Conservation (phyloP, 2,888 invertebrate species). For the Serrognathus titanus region DNA sequence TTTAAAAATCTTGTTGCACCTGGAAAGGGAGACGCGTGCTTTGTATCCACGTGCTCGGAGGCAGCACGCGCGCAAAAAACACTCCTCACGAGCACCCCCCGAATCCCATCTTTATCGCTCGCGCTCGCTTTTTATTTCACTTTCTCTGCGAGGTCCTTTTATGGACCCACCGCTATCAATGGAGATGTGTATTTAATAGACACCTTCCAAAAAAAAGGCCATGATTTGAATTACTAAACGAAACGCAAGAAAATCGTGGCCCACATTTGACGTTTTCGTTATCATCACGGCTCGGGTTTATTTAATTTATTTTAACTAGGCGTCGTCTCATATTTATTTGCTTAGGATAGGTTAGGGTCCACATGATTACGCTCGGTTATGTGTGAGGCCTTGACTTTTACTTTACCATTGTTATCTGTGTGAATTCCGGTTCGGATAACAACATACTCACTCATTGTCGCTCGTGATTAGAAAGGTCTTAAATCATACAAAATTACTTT, state of each 20-base stretch:
- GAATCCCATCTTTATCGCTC: background rate
- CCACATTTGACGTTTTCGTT: constrained; percentile 17
- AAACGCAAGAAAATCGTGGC: too few species aligned
- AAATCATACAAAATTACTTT: too few species aligned
- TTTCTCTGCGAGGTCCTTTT: background rate
- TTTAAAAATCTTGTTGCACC: constrained; percentile 25
- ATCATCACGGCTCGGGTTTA: constrained; percentile 24
- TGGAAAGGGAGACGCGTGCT: constrained; percentile 22
- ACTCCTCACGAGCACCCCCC: background rate
- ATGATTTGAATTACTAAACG: too few species aligned
- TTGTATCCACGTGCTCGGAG: constrained; percentile 23
- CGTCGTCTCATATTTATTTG: constrained; percentile 29
- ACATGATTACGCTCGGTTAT: constrained; percentile 21
- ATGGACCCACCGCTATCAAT: background rate
- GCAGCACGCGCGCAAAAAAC: constrained; percentile 14
- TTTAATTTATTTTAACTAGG: constrained; percentile 29
- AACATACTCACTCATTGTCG: background rate
- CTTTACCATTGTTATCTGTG: constrained; percentile 15
- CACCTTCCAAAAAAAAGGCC: background rate
- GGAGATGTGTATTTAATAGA: constrained; percentile 1
- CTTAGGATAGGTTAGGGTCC: constrained; percentile 36
- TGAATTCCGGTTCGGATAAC: constrained; percentile 1
- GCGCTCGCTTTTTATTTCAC: background rate
- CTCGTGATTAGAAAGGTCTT: too few species aligned
- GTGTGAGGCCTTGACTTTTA: constrained; percentile 21